phyloP scores from a whole-genome alignment of 37 sponge, comb jelly and placozoan species.

The Ianthella basta region DNA sequence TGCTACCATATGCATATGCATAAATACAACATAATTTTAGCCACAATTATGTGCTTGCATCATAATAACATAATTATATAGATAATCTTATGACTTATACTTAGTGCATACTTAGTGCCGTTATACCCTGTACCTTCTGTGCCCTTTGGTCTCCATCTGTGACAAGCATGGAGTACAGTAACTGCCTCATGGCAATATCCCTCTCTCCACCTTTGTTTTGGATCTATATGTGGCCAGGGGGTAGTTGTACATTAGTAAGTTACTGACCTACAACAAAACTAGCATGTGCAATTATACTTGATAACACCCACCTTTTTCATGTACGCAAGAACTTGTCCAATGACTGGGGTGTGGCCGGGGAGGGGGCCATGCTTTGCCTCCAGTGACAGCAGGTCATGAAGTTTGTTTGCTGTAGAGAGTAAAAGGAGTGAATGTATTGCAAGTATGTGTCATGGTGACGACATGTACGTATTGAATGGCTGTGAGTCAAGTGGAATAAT shows the following conservation, averaged over 20 bases:
- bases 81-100: no score
- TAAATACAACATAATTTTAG: no score
- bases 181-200: constrained; percentile 38
- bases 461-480: no score
- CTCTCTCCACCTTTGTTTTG: neutral
- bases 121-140: constrained; percentile 62
- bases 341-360: constrained; percentile 37
- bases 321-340: constrained; percentile 26
- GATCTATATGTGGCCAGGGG: neutral
- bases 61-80: no score
- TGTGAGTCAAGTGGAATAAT: no score
- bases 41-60: no score
- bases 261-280: no score
- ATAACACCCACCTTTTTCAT: constrained; percentile 33
- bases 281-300: neutral
- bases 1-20: no score
- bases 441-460: neutral
- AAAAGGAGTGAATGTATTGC: neutral
- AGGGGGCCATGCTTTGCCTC: constrained; percentile 47
- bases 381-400: constrained; percentile 40
- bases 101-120: no score
- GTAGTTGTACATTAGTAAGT: no score
- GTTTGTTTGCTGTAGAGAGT: constrained; percentile 10
- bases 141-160: constrained; percentile 34
- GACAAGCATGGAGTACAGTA: constrained; percentile 49